Evolutionary conservation across 2,888 invertebrate species (phyloP).

Genomic region (Eristalis tenax): DNA sequence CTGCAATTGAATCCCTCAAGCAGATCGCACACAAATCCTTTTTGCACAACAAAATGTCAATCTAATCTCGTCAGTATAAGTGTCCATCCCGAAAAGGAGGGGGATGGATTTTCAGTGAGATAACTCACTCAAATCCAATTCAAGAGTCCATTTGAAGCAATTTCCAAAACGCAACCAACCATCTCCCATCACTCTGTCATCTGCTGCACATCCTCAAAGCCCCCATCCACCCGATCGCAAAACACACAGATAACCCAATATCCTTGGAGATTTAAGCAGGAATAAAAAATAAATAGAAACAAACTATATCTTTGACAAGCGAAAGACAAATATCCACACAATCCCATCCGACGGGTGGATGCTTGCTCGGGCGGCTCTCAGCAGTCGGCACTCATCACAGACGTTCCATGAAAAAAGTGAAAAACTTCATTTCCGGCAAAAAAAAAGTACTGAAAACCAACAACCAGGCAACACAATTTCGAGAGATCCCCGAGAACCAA

Average conservation of each 20-base stretch:
- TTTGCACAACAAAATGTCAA: neutral
- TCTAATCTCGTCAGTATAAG: neutral
- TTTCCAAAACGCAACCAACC: conserved; percentile 37
- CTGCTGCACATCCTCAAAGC: conserved; percentile 17
- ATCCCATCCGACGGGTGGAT: neutral
- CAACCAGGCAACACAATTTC: conserved; percentile 41
- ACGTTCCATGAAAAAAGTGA: neutral
- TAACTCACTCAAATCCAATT: conserved; percentile 28
- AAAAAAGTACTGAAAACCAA: conserved; percentile 23
- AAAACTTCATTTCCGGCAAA: conserved; percentile 60
- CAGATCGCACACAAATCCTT: neutral
- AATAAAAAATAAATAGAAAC: neutral
- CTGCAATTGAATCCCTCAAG: neutral
- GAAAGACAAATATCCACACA: conserved; percentile 41
- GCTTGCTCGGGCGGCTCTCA: neutral
- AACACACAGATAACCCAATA: conserved; percentile 47
- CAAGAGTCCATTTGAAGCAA: conserved; percentile 49
- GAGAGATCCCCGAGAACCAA: neutral
- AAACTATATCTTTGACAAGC: conserved; percentile 43
- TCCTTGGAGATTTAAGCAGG: conserved; percentile 21
- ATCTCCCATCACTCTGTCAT: conserved; percentile 30
- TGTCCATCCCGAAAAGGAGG: neutral
- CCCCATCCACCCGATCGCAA: neutral
- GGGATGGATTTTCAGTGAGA: neutral
- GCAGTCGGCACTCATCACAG: conserved; percentile 4